Conservation (phyloP, 1,140 invertebrate genomes). For the Himalopsyche phryganea region DNA sequence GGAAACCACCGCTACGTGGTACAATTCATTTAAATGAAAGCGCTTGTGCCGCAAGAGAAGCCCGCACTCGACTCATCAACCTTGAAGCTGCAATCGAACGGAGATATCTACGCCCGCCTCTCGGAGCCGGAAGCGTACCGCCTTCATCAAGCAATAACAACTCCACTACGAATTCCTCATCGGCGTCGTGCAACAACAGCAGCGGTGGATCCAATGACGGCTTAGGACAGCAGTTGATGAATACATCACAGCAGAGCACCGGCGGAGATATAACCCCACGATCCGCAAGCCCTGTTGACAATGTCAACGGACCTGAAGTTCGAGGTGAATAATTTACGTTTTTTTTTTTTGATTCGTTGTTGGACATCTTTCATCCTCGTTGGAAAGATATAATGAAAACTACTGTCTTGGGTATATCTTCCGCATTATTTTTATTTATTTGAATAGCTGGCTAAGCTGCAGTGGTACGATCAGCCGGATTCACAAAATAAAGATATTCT, state of each 20-base stretch:
- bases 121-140: constrained; percentile 64
- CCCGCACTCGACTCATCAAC: constrained; percentile 72
- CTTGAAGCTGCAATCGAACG: constrained; percentile 89
- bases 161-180: not conserved
- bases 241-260: not conserved
- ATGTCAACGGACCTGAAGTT: too few relatives aligned
- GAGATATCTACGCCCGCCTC: constrained; percentile 88
- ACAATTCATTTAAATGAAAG: constrained; percentile 53
- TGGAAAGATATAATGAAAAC: too few relatives aligned
- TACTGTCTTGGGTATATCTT: too few relatives aligned
- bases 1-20: constrained; percentile 69
- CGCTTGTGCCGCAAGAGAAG: constrained; percentile 51
- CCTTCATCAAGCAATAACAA: not conserved
- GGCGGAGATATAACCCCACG: not conserved
- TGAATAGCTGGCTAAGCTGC: too few relatives aligned
- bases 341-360: too few relatives aligned
- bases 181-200: not conserved
- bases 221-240: constrained; percentile 3
- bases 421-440: not conserved
- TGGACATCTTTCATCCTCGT: too few relatives aligned
- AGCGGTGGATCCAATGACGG: not conserved
- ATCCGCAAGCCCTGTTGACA: not conserved
- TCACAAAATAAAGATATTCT: too few relatives aligned
- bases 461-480: too few relatives aligned
- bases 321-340: too few relatives aligned